These are phyloP conservation scores for Wasmannia auropunctata DNA, from an alignment of 1,140 invertebrate species.

Conservation along the genomic window DNA sequence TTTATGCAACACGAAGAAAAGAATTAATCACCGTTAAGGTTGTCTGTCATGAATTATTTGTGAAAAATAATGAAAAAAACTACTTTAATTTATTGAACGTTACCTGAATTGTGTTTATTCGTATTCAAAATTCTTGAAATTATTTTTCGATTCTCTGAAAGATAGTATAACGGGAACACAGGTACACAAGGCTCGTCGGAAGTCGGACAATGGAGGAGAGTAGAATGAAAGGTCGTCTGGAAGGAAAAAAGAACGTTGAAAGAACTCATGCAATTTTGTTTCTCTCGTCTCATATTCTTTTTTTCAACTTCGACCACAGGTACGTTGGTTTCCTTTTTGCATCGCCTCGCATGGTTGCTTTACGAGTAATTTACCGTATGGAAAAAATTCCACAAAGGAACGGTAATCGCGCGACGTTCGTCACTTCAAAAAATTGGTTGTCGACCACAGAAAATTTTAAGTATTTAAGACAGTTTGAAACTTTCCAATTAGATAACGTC, in stretches of 20 bases:
- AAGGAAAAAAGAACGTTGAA: not conserved
- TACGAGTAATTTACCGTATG: not conserved
- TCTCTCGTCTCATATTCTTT: not conserved
- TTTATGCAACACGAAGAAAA: not conserved
- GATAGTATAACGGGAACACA: slow-evolving; percentile 8
- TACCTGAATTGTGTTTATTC: not conserved
- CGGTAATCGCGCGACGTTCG: not conserved
- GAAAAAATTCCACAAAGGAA: not conserved
- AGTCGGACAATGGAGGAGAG: slow-evolving; percentile 38
- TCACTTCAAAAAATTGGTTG: not conserved
- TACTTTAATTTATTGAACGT: not conserved
- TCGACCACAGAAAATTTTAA: not conserved
- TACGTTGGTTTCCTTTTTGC: slow-evolving; percentile 35
- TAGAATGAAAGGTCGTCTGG: not conserved
- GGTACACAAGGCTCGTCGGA: not conserved
- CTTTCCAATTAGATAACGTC: not conserved
- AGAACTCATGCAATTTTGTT: not conserved
- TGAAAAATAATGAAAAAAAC: not conserved
- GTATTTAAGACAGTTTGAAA: not conserved
- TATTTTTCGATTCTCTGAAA: not conserved
- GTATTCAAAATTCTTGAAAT: not conserved
- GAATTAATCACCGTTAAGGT: not conserved
- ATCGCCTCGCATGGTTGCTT: not conserved
- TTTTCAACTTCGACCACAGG: slow-evolving; percentile 3
- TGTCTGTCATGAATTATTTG: not conserved